phyloP scores from a whole-genome alignment of 2,113 vertebrate species.

The Spheniscus mendiculus region DNA sequence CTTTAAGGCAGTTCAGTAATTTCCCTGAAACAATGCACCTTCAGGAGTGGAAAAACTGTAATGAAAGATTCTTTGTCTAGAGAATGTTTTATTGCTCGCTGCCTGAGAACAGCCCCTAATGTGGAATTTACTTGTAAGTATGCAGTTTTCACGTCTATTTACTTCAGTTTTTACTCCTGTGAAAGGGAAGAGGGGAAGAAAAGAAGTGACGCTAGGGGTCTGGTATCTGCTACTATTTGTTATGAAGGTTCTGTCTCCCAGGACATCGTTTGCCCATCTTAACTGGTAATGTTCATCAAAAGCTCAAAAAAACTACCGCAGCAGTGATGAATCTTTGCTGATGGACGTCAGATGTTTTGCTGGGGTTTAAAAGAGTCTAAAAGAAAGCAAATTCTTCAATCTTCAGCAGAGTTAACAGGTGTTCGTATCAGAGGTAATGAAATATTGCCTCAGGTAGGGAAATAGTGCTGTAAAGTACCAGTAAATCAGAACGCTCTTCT shows the following conservation, averaged over 20 bases:
- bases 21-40: neutral
- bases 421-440: neutral
- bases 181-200: neutral
- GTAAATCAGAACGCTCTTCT: neutral
- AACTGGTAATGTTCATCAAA: neutral
- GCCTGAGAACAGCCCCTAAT: neutral
- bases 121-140: neutral
- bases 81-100: neutral
- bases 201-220: accelerated
- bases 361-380: neutral
- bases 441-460: neutral
- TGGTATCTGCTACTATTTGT: neutral
- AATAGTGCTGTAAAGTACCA: neutral
- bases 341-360: slow-evolving; percentile 27
- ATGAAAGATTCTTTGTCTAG: neutral
- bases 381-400: slow-evolving; percentile 5
- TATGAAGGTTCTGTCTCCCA: neutral
- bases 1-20: neutral
- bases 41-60: neutral
- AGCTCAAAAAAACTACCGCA: neutral
- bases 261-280: neutral
- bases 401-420: neutral
- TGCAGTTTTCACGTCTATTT: neutral
- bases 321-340: slow-evolving; percentile 1
- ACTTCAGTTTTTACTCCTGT: neutral